phyloP scores from a whole-genome alignment of 2,113 vertebrate species.

The Mus spicilegus region DNA sequence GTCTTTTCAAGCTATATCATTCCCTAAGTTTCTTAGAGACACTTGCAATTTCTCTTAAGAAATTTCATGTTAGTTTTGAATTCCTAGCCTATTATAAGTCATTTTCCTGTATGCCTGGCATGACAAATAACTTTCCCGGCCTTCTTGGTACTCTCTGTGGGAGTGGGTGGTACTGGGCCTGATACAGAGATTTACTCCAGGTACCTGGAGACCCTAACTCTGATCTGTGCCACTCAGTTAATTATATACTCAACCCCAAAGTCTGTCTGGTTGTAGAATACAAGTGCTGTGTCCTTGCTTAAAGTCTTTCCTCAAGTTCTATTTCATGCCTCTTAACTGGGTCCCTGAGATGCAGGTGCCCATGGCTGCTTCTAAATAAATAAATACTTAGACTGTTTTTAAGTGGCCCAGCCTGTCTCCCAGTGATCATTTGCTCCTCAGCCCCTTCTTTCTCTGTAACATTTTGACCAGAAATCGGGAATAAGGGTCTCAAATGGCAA shows the following conservation, averaged over 20 bases:
- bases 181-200: neutral
- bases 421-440: rapidly evolving
- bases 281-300: neutral
- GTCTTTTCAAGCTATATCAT: neutral
- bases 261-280: neutral
- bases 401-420: neutral
- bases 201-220: neutral
- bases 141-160: neutral
- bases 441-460: neutral
- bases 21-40: neutral
- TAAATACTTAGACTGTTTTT: neutral
- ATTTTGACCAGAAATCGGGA: neutral
- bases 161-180: neutral
- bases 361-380: neutral
- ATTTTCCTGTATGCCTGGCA: neutral
- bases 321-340: neutral
- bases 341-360: neutral
- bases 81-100: neutral
- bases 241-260: neutral
- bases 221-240: neutral
- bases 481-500: neutral
- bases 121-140: neutral
- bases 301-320: neutral
- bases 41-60: neutral
- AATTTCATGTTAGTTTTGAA: neutral